Percentiles rank a stretch among this genome's conserved stretches.
Conservation (phyloP, 2,113 vertebrate genomes). For the Neogale vison region DNA sequence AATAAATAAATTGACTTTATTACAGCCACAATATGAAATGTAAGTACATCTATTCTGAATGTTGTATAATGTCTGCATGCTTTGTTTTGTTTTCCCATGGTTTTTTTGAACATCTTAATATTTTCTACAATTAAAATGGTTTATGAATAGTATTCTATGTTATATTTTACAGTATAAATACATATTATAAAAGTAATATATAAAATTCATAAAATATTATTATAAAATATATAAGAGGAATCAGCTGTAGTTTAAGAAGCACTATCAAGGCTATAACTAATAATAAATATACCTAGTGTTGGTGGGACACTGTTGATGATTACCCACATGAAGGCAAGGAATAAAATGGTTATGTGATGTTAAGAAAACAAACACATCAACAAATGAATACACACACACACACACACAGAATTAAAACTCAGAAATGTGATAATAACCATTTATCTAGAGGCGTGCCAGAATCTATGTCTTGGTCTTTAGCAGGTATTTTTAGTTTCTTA, state of each 20-base stretch:
- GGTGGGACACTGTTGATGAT: not conserved
- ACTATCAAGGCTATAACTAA: not conserved
- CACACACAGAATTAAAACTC: not conserved
- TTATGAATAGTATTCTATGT: not conserved
- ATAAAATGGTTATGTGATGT: not conserved
- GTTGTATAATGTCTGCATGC: not conserved
- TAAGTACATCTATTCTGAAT: constrained; percentile 8
- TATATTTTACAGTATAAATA: not conserved
- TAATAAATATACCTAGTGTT: not conserved
- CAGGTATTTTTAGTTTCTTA: not conserved
- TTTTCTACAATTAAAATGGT: not conserved
- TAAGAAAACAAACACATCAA: not conserved
- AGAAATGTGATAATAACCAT: not conserved
- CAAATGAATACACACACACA: not conserved
- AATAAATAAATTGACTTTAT: not conserved
- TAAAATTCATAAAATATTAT: not conserved
- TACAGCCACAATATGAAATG: not conserved
- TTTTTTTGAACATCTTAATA: not conserved
- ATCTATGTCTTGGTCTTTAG: not conserved
- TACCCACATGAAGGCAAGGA: not conserved
- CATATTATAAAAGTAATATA: not conserved
- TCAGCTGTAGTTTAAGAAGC: not conserved
- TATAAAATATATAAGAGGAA: not conserved
- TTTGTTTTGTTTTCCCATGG: not conserved
- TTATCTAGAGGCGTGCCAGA: not conserved